phyloP scores from a whole-genome alignment of 2,888 invertebrate genomes.

The Phasia obesa region DNA sequence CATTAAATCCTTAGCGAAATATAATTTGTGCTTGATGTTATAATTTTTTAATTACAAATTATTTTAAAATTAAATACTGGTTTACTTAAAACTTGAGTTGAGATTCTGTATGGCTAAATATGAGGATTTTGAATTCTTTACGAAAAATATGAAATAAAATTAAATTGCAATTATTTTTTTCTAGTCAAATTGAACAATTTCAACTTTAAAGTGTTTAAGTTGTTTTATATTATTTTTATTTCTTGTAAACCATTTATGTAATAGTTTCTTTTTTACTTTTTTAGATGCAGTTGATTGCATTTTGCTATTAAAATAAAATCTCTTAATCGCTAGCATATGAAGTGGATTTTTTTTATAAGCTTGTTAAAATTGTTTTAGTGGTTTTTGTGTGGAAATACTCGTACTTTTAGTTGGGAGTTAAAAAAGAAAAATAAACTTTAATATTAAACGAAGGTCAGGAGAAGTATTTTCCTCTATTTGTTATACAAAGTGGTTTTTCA shows the following conservation, averaged over 20 bases:
- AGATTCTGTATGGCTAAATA: no score
- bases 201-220: no score
- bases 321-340: slow-evolving; percentile 14
- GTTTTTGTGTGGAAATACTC: not conserved
- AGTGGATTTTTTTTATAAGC: slow-evolving; percentile 30
- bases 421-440: not conserved
- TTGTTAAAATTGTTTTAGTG: slow-evolving; percentile 27
- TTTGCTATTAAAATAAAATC: slow-evolving; percentile 17
- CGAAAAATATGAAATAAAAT: no score
- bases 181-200: no score
- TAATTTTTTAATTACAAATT: no score
- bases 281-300: not conserved
- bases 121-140: no score
- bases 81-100: no score
- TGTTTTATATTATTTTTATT: not conserved
- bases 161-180: no score
- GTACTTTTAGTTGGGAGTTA: not conserved
- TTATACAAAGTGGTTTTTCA: not conserved
- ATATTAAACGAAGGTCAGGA: not conserved
- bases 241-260: not conserved
- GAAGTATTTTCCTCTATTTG: no score
- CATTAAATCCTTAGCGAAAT: no score
- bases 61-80: no score
- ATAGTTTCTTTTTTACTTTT: not conserved
- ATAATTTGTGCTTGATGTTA: no score